Evolutionary conservation across 2,888 invertebrate genomes (phyloP).

Genomic region (Biston stratarius): DNA sequence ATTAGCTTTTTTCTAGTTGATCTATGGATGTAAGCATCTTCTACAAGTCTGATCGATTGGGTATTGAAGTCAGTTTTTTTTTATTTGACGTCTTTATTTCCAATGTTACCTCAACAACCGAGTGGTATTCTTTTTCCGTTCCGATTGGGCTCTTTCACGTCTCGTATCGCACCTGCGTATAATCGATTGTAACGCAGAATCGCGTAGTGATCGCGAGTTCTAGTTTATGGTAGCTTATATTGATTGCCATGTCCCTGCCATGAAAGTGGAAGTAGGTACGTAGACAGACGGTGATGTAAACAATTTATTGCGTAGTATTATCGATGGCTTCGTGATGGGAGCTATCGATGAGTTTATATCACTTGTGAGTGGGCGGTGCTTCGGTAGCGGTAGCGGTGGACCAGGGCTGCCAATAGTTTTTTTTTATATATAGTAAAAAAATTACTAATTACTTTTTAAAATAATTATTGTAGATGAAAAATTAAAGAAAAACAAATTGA

Average conservation of each 20-base stretch:
- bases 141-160: not conserved
- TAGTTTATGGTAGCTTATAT: constrained; percentile 6
- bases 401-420: too few relatives aligned
- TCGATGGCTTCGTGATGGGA: constrained; percentile 53
- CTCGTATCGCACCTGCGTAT: constrained; percentile 9
- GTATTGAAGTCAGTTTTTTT: too few relatives aligned
- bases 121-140: not conserved
- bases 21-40: too few relatives aligned
- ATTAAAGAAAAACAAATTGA: too few relatives aligned
- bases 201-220: not conserved
- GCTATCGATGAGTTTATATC: constrained; percentile 56
- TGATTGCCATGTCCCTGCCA: constrained; percentile 13
- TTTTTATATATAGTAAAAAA: too few relatives aligned
- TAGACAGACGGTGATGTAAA: constrained; percentile 26
- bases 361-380: constrained; percentile 42
- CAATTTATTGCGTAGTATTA: constrained; percentile 56
- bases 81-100: too few relatives aligned
- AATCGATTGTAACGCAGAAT: constrained; percentile 2
- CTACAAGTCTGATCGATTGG: too few relatives aligned
- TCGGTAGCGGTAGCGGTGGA: constrained; percentile 1
- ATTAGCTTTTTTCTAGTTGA: too few relatives aligned
- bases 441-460: too few relatives aligned
- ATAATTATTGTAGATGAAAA: too few relatives aligned
- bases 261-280: constrained; percentile 1
- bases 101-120: not conserved